Percentiles rank a stretch among this genome's conserved stretches.
phyloP scores from a whole-genome alignment of 2,888 invertebrate genomes.

The Gastrophysa polygoni region DNA sequence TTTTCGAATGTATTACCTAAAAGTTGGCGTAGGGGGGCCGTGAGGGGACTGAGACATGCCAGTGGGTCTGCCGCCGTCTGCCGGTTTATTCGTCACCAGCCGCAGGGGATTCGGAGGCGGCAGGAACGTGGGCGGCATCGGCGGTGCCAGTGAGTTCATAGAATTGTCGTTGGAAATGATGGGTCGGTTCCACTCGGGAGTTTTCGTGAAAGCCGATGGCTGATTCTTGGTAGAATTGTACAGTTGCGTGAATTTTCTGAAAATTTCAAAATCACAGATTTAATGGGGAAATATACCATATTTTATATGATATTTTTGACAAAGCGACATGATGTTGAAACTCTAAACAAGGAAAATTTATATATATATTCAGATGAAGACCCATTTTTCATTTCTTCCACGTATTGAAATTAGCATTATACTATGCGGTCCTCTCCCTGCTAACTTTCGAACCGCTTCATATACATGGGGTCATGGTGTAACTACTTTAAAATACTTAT shows the following conservation, averaged over 20 bases:
- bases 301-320: too few relatives aligned
- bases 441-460: too few relatives aligned
- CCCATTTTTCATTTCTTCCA: too few relatives aligned
- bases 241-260: conserved; percentile 55
- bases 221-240: conserved; percentile 54
- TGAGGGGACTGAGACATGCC: conserved; percentile 61
- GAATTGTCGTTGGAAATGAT: conserved; percentile 57
- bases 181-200: conserved; percentile 57
- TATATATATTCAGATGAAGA: too few relatives aligned
- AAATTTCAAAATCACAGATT: conserved; percentile 23
- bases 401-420: too few relatives aligned
- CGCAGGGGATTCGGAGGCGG: conserved; percentile 66
- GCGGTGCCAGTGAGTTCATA: conserved; percentile 57
- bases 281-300: too few relatives aligned
- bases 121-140: conserved; percentile 60
- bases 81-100: conserved; percentile 60
- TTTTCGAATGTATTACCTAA: conserved; percentile 73
- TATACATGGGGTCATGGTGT: too few relatives aligned
- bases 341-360: too few relatives aligned
- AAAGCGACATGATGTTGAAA: too few relatives aligned
- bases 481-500: too few relatives aligned
- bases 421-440: too few relatives aligned
- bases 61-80: conserved; percentile 56
- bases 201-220: conserved; percentile 49
- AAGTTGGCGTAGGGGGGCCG: conserved; percentile 70